A percentile compares a stretch with the other conserved stretches of the same genome.
Conservation (phyloP, 1,140 invertebrate species). For the Brachionus manjavacas region DNA sequence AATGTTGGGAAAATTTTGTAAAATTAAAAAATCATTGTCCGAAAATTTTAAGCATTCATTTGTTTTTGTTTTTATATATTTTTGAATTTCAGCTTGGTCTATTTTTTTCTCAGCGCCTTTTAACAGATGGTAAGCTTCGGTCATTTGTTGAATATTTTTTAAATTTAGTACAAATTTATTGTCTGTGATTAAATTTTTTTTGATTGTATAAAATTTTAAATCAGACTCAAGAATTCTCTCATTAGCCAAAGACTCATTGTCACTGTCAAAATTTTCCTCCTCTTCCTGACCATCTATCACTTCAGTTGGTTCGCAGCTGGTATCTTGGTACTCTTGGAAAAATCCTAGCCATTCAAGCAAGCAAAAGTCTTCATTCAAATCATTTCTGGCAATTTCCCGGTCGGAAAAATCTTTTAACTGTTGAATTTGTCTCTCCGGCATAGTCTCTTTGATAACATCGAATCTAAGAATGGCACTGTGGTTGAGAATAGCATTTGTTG, state of each 20-base stretch:
- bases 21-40: not conserved
- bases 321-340: not conserved
- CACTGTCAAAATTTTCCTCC: not conserved
- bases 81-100: not conserved
- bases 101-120: not conserved
- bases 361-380: not conserved
- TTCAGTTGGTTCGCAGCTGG: not conserved
- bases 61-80: not conserved
- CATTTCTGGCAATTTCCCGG: not conserved
- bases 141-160: not conserved
- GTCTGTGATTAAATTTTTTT: not conserved
- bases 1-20: not conserved
- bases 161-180: not conserved
- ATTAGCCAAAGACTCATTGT: conserved; percentile 13
- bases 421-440: not conserved
- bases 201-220: not conserved
- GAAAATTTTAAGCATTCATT: not conserved
- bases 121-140: not conserved
- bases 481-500: not conserved
- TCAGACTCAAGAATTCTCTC: conserved; percentile 32
- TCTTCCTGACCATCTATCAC: not conserved
- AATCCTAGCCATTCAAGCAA: conserved; percentile 10
- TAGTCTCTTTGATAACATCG: not conserved
- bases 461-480: not conserved
- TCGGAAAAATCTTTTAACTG: not conserved